A percentile compares a stretch with the other conserved stretches of the same genome.
phyloP scores from a whole-genome alignment of 2,888 invertebrate genomes.

The Cremastinae sp. region DNA sequence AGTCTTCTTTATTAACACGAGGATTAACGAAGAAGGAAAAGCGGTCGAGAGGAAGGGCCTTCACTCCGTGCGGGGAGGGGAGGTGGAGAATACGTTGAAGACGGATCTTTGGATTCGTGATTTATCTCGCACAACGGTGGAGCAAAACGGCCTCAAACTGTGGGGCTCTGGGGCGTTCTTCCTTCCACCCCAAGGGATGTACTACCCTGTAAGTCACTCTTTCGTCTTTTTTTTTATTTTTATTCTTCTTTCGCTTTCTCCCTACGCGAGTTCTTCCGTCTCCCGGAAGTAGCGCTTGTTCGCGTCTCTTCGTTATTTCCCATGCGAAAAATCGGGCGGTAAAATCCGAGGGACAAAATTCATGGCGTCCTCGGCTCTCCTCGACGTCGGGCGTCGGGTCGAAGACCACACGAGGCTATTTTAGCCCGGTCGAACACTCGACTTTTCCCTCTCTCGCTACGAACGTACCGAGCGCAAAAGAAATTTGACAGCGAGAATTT shows the following conservation, averaged over 20 bases:
- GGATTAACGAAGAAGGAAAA: conserved; percentile 26
- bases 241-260: conserved; percentile 14
- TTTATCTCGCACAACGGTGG: conserved; percentile 77
- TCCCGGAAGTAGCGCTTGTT: not conserved
- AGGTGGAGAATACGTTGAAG: conserved; percentile 36
- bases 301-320: conserved; percentile 7
- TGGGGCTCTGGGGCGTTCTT: conserved; percentile 98
- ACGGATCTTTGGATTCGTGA: conserved; percentile 70
- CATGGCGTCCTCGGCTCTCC: conserved; percentile 58
- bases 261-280: not conserved
- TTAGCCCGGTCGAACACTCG: conserved; percentile 58
- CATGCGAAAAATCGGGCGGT: conserved; percentile 4
- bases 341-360: conserved; percentile 25
- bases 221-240: not conserved
- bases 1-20: conserved; percentile 1
- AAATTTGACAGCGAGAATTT: not conserved
- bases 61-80: conserved; percentile 24
- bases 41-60: conserved; percentile 29
- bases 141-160: conserved; percentile 93
- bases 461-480: not conserved
- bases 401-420: conserved; percentile 65
- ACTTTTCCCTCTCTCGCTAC: not conserved
- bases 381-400: conserved; percentile 62
- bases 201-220: conserved; percentile 92
- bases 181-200: conserved; percentile 98